Evolutionary conservation across 2,888 invertebrate species (phyloP).

Genomic region (Meta bourneti): DNA sequence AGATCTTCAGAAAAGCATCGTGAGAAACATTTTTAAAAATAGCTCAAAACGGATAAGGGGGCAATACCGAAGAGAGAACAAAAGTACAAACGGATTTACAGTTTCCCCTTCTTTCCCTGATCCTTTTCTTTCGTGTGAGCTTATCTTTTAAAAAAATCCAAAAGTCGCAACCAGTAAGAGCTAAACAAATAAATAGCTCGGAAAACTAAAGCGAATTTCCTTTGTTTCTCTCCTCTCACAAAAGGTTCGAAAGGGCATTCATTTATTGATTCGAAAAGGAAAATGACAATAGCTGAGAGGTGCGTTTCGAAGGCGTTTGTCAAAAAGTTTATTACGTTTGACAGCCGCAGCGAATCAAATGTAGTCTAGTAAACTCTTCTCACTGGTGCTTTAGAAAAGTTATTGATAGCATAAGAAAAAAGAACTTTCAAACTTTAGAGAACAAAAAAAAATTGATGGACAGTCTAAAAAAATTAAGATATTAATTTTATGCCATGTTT

Average conservation of each 20-base stretch:
- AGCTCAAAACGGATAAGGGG: too few relatives aligned
- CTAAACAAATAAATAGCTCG: constrained; percentile 10
- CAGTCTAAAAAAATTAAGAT: too few relatives aligned
- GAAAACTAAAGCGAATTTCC: constrained; percentile 45
- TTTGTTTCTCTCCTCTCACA: constrained; percentile 57
- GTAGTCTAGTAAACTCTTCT: too few relatives aligned
- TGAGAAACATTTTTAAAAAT: too few relatives aligned
- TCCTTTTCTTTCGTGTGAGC: constrained; percentile 4
- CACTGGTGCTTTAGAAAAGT: too few relatives aligned
- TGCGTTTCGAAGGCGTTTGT: constrained; percentile 60
- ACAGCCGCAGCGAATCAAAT: constrained; percentile 53
- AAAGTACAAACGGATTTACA: background rate
- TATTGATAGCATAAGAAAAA: too few relatives aligned
- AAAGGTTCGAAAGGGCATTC: constrained; percentile 32
- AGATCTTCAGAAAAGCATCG: too few relatives aligned
- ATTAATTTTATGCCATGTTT: too few relatives aligned
- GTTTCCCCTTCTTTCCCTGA: background rate
- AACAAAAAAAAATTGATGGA: too few relatives aligned
- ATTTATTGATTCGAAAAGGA: constrained; percentile 68
- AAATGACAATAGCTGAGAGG: constrained; percentile 57
- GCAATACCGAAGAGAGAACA: background rate
- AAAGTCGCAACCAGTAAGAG: constrained; percentile 45
- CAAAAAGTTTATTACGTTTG: constrained; percentile 73
- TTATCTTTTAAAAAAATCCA: constrained; percentile 59
- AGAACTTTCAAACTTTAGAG: too few relatives aligned